These are phyloP conservation scores for Saccopteryx bilineata DNA, from an alignment of 2,113 vertebrate genomes.

Conservation along the genomic window DNA sequence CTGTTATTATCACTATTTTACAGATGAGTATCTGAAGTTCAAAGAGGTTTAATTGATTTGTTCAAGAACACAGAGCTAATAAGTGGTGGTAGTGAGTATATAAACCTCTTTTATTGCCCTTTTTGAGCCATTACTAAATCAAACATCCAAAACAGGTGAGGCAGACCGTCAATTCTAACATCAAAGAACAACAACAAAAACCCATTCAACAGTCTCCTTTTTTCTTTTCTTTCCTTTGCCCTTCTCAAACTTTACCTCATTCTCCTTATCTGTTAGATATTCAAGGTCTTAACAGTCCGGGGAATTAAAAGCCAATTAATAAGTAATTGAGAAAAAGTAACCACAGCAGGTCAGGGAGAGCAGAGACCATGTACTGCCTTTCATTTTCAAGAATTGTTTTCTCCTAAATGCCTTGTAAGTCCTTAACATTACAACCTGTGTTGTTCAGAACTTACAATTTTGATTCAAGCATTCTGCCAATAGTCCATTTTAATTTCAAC, in stretches of 20 bases:
- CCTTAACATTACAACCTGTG: constrained; percentile 48
- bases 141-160: neutral
- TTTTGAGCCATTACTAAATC: constrained; percentile 52
- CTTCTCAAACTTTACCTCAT: constrained; percentile 54
- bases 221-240: neutral
- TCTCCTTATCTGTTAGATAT: constrained; percentile 32
- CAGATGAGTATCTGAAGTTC: constrained; percentile 31
- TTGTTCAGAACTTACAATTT: constrained; percentile 52
- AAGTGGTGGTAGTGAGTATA: neutral
- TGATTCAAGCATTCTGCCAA: neutral
- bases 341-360: constrained; percentile 14
- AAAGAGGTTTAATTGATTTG: constrained; percentile 46
- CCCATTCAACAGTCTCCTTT: neutral
- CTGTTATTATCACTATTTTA: constrained; percentile 48
- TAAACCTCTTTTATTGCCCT: constrained; percentile 31
- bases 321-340: constrained; percentile 56
- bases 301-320: constrained; percentile 58
- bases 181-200: constrained; percentile 34
- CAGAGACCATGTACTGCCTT: neutral
- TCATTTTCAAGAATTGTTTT: constrained; percentile 57
- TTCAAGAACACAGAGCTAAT: constrained; percentile 11
- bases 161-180: constrained; percentile 13
- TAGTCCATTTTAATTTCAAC: constrained; percentile 44
- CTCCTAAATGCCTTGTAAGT: constrained; percentile 26
- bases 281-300: neutral